Evolutionary conservation across 2,797 vertebrate species (phyloP), one percentile per base, ranked within the genome.

Genomic region (Pseudopleuronectes americanus): DNA sequence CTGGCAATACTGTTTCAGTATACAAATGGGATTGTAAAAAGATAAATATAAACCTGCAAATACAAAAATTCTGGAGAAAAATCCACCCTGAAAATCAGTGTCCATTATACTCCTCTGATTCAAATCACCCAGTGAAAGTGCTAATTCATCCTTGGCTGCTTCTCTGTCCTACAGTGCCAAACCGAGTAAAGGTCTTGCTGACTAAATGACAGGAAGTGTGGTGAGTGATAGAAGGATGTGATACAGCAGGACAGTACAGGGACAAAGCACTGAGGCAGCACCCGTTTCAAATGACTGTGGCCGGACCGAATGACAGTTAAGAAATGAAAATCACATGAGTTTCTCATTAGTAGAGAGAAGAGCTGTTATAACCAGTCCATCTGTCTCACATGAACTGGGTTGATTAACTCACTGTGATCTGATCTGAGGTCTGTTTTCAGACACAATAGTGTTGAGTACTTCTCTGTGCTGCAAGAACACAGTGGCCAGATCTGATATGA

Each of bases 311-410:
- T 67, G 17, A 48, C 28, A 66, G 62, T 1, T 31, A 52, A 71
- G 16, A 63, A 71, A 81, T 6, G 17, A 66, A 71, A 77, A 74
- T 77, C 72, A 74, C 73, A 71, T 36, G 9, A 8, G 36, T 59
- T 75, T 57, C 55, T 77, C 47, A 45, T 64, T 47, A 57, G 62
- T 58, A 64, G n/a, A 49, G 57, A 66, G 59, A 52, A 60, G 68
- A 66, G 49, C 77, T 74, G 67, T 66, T 71, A 56, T 62, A 73
- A 54, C 45, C 65, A 54, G 63, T 72, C 77, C 79, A 85, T 87
- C 85, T 87, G 81, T 79, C 81, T 81, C 73, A 61, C 70, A 76
- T 64, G 57, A 45, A 66, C 58, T 64, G 68, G 57, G 74, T 45
- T 55, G 33, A 76, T 80, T 59, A 68, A 55, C 43, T 47, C 61